A percentile compares a stretch with the other conserved stretches of the same genome.
phyloP scores from a whole-genome alignment of 2,888 invertebrate genomes.

The Dolomedes plantarius region DNA sequence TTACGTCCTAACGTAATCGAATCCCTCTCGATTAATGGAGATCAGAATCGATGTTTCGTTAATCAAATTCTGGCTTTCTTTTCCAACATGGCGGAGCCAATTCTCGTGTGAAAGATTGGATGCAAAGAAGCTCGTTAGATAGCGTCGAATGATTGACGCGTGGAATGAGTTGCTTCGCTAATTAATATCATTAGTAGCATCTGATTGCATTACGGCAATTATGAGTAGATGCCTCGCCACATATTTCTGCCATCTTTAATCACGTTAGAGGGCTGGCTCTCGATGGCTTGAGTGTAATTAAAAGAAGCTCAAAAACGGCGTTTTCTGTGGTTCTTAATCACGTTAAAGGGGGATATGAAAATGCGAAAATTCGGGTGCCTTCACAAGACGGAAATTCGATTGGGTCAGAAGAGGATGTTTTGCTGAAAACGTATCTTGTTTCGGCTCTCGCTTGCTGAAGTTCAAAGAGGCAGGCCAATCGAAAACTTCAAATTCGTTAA shows the following conservation, averaged over 20 bases:
- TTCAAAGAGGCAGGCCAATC: neutral
- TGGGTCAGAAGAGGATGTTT: neutral
- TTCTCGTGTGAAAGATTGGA: conserved; percentile 30
- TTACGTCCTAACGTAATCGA: conserved; percentile 52
- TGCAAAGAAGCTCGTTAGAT: conserved; percentile 36
- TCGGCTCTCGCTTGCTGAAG: too few species aligned
- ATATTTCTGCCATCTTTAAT: conserved; percentile 64
- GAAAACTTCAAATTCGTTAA: neutral
- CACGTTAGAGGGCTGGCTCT: conserved; percentile 43
- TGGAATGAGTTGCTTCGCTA: conserved; percentile 51
- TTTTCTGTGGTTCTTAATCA: neutral
- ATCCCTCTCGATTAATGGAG: conserved; percentile 48
- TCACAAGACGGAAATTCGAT: neutral
- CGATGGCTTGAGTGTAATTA: conserved; percentile 37
- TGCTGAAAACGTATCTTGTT: neutral
- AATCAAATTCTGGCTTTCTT: conserved; percentile 53
- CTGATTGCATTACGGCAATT: conserved; percentile 70
- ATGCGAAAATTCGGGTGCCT: neutral
- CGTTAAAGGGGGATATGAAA: neutral
- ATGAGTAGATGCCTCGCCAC: conserved; percentile 31
- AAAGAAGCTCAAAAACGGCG: neutral
- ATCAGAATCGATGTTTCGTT: conserved; percentile 49
- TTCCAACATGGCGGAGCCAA: conserved; percentile 33
- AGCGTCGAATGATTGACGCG: conserved; percentile 59
- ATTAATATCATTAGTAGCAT: conserved; percentile 69